Base-by-base conservation (phyloP, 2,888 invertebrate species). In the Euphydryas editha region DNA sequence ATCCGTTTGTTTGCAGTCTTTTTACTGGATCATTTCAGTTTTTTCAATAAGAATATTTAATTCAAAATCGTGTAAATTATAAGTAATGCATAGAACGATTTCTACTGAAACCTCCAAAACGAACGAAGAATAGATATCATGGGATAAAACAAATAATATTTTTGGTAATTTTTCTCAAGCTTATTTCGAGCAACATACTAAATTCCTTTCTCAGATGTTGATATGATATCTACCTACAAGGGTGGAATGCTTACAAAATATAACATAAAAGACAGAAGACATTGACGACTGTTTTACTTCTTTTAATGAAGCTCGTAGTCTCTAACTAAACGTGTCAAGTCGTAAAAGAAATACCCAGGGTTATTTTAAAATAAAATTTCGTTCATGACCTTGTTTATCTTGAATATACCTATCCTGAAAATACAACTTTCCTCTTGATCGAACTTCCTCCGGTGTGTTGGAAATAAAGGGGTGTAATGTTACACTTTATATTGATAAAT, bases 331-430 rank as follows among this genome's bases (percentile, higher is more conserved):
- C 47, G 47, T 11, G 18, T 20, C 18, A 47, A 20, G 18, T 18
- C 20, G 11, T 18, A 13, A 20, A 47, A 47, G 20, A 13, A 13
- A 10, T 47, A 13, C 5, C 20, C 47, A 13, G 20, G 13, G 20
- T 47, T 5, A 47, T 47, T 47, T 47, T 20, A 47, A 47, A 20
- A 20, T 10, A 18, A 6, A 21, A 10, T 47, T 47, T 47, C 11
- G 47, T 18, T 47, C 47, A 47, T 20, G 47, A 47, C 47, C 47
- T 47, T 47, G 47, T 47, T 18, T 18, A 4, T 20, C 20, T 47
- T 20, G 13, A 21, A 2, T 13, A 47, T 3, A 20, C 11, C 2
- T 20, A 18, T 47, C 10, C 13, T 13, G 18, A 20, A 20, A 46
- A 46, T 11, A 30, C 18, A 20, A 47, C 5, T 47, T 20, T 21